Base-by-base conservation (phyloP, 1,140 invertebrate species). In the Trichomalopsis sarcophagae region DNA sequence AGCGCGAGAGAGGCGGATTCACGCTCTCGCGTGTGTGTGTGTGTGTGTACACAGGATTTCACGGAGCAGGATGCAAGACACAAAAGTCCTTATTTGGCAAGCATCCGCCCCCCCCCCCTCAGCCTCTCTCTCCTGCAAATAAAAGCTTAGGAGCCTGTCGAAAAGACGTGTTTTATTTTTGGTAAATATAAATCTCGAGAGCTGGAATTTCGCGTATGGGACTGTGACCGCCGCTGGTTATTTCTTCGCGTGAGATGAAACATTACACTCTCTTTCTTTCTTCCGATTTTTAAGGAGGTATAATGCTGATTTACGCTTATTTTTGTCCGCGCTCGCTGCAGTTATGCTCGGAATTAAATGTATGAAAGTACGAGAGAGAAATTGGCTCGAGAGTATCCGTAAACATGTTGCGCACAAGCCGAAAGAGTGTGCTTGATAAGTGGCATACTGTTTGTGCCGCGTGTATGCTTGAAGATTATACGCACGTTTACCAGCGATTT, bases 81-180 rank as follows among this genome's bases (percentile, higher is more conserved):
- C 55, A 62, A 62, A 62, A 62, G 55, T 62, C 80, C 80, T 81
- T 81, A 81, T 73, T 81, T 81, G 80, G 80, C 50, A 62, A 80
- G 27, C 17, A 77, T 77, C 85, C 86, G 86, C 86, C 86, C 33
- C 5, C 33, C 5, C 33, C 33, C 33, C 5, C 33, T 36, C 33
- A 27, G 55, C 5, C 68, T n/a, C 27, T 5, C 7, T 33, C 3
- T 11, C 13, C 68, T n/a, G 23, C 27, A 17, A 71, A 71, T 62
- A 62, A 62, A 62, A 62, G 17, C 17, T 62, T 62, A 62, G 55
- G 55, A 62, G 21, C 21, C 55, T 62, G 55, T 62, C 55, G 55
- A 62, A 62, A 62, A 62, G 21, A 5, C 7, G 6, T 62, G 0
- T n/a, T 17, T 7, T n/a, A 4, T 17, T 62, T n/a, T 62, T 62